Evolutionary conservation across 2,888 invertebrate species (phyloP), one percentile per base, ranked within the genome.

Genomic region (Lamproptera curius): DNA sequence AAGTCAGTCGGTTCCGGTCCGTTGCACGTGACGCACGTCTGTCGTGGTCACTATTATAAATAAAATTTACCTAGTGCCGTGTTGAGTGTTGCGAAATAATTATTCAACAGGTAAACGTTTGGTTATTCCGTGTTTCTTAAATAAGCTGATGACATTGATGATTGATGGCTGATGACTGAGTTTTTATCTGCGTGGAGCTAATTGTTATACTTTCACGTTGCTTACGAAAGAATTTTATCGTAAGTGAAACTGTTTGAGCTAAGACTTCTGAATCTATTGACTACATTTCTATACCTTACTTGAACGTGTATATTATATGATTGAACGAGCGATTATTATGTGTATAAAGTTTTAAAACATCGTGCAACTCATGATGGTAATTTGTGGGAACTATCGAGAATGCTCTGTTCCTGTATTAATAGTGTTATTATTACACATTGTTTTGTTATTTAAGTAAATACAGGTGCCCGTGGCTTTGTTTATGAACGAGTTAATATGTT

Each of bases 1-100:
- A 46, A 64, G 63, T 53, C 75, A 76, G 76, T 76, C 62, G 57
- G 74, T 68, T 66, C 57, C 69, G 68, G 65, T 67, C 65, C 59
- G 67, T 54, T 61, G 71, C 57, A 59, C 57, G 46, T 58, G 63
- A 50, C 62, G 55, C 67, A 66, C 63, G 51, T 48, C 51, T 14
- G 13, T 35, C 20, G 14, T 15, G 20, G 6, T 16, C 9, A n/a
- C n/a, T n/a, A n/a, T 38, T 13, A 16, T 40, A 3, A 11, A 8
- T 40, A n/a, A 15, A 40, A 40, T 14, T 15, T 15, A 13, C 10
- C 9, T 11, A 37, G 20, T n/a, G 26, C 15, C 15, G 23, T 53
- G 42, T n/a, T n/a, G n/a, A n/a, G n/a, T n/a, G n/a, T n/a, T n/a
- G n/a, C n/a, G n/a, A n/a, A n/a, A n/a, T n/a, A n/a, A n/a, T n/a